These are phyloP conservation scores for Lottia gigantea DNA, from an alignment of 2,888 invertebrate species.

Conservation along the genomic window DNA sequence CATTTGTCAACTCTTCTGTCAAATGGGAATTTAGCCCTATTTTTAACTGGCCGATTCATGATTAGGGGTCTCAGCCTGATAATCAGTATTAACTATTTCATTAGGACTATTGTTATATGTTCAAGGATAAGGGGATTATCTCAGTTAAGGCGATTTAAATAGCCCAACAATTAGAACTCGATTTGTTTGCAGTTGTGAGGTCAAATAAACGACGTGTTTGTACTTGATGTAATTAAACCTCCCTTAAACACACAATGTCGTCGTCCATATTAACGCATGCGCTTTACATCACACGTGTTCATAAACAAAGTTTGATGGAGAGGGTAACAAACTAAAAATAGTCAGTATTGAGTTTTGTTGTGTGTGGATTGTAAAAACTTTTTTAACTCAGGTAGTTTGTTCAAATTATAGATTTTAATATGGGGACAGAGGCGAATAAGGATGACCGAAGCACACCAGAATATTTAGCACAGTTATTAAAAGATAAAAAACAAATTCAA, in stretches of 20 bases:
- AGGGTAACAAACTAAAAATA: slow-evolving; percentile 45
- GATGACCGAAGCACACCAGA: slow-evolving; percentile 75
- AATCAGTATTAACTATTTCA: not conserved
- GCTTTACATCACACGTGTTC: slow-evolving; percentile 63
- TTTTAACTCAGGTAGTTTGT: slow-evolving; percentile 60
- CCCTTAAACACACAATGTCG: slow-evolving; percentile 28
- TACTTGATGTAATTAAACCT: not conserved
- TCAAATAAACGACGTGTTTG: not conserved
- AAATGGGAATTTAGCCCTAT: not conserved
- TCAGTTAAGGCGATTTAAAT: not conserved
- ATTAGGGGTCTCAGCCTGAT: not conserved
- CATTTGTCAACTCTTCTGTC: slow-evolving; percentile 10
- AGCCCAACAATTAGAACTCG: not conserved
- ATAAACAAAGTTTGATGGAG: slow-evolving; percentile 62
- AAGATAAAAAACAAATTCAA: slow-evolving; percentile 99
- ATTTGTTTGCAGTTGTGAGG: not conserved
- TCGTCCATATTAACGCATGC: slow-evolving; percentile 56
- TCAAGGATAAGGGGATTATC: not conserved
- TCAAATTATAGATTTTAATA: slow-evolving; percentile 58
- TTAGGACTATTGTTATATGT: slow-evolving; percentile 4
- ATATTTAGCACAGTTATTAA: slow-evolving; percentile 99
- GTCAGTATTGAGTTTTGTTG: slow-evolving; percentile 54
- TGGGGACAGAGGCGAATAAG: slow-evolving; percentile 66
- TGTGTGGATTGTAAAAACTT: slow-evolving; percentile 57
- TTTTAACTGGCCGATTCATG: not conserved